Conservation (phyloP, 30 jellyfish, hydroid and myxozoan genomes). For the Aurelia aurita complex sp. Pacific region DNA sequence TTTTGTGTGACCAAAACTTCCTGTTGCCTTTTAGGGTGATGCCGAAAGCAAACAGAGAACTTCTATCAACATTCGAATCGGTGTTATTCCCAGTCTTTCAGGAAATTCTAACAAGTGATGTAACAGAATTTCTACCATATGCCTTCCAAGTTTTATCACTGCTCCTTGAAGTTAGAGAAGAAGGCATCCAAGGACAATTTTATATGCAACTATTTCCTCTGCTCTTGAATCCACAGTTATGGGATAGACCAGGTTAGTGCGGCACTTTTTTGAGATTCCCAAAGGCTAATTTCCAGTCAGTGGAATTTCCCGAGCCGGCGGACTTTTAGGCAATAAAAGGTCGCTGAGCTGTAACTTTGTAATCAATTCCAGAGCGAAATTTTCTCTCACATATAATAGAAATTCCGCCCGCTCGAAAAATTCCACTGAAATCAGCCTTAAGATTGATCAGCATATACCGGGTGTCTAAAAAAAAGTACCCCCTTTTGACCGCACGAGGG, state of each 20-base stretch:
- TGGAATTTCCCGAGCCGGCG: too few relatives aligned
- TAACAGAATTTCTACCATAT: constrained; percentile 93
- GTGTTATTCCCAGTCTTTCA: constrained; percentile 86
- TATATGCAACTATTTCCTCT: constrained; percentile 92
- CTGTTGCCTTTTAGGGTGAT: constrained; percentile 63
- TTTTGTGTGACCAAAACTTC: too few relatives aligned
- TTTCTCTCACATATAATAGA: neutral
- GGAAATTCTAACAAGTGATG: constrained; percentile 77
- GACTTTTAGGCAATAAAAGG: too few relatives aligned
- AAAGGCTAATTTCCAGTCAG: too few relatives aligned
- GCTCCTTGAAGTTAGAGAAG: constrained; percentile 90
- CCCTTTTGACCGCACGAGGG: too few relatives aligned
- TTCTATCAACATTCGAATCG: constrained; percentile 65
- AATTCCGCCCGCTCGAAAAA: too few relatives aligned
- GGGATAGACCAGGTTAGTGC: constrained; percentile 95
- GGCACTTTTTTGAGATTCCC: neutral
- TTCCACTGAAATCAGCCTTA: too few relatives aligned
- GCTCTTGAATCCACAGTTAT: constrained; percentile 87
- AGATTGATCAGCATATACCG: too few relatives aligned
- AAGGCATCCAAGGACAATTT: constrained; percentile 93
- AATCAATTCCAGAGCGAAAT: too few relatives aligned
- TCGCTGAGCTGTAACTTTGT: too few relatives aligned
- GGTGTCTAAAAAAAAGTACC: too few relatives aligned
- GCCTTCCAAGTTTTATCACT: constrained; percentile 96
- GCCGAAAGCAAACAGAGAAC: constrained; percentile 66